Base-by-base conservation (phyloP, 2,113 vertebrate species). In the Cephalopholis sonnerati region DNA sequence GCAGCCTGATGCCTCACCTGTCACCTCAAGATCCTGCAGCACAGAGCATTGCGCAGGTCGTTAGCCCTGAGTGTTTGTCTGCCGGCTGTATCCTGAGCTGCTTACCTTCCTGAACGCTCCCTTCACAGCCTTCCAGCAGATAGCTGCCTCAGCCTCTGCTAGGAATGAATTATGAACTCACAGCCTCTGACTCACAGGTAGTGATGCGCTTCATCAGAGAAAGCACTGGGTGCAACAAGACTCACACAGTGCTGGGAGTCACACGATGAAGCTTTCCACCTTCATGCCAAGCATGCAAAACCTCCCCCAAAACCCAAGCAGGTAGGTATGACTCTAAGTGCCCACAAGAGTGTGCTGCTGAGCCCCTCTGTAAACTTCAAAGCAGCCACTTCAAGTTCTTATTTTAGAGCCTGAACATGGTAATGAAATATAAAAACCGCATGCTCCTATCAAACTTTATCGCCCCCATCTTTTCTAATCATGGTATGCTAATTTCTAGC, bases 331-430 rank as follows among this genome's bases (percentile, higher is more conserved):
- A 66, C 24, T 25, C 2, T 9, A 74, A 82, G 54, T 82, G 72
- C 73, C 93, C 95, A 95, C 91, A 83, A 94, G 95, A 91, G 93
- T 79, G 93, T 66, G 92, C 93, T 94, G 81, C 78, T 72, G 93
- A 93, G 87, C 59, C 72, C 85, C 55, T 61, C 9, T 41, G 20
- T 39, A 13, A 54, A 79, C 80, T 63, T 82, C 65, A 75, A 77
- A 77, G 64, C 65, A 77, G 29, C 46, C 55, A 58, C 39, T 48
- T 76, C 7, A 61, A 48, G 24, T 48, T 73, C 13, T 15, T 74
- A 27, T 50, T 76, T 59, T 64, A 58, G 17, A 3, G 0, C 12
- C 32, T 73, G 8, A 77, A 82, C 70, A 86, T 79, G 4, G 79
- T 75, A 32, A 61, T 66, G 5, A 86, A 70, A 62, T 57, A 16